A percentile compares a stretch with the other conserved stretches of the same genome.
Evolutionary conservation across 2,113 vertebrate species (phyloP).

Genomic region (Scomber japonicus): DNA sequence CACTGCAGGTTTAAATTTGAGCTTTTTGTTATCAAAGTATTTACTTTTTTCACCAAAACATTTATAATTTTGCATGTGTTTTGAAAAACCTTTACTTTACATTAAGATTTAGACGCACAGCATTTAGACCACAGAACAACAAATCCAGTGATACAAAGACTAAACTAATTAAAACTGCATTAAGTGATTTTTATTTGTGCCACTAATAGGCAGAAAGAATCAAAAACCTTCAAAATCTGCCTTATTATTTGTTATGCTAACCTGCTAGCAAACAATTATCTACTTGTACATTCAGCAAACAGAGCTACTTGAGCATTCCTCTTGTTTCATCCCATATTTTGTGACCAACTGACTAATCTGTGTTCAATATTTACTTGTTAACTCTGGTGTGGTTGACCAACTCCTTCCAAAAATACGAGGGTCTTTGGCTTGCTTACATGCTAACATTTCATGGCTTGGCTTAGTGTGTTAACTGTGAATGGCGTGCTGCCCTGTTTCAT

Average conservation of each 20-base stretch:
- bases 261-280: neutral
- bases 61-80: neutral
- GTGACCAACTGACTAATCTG: neutral
- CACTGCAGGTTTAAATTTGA: slow-evolving; percentile 3
- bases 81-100: neutral
- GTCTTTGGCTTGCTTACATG: neutral
- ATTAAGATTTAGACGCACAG: slow-evolving; percentile 11
- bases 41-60: slow-evolving; percentile 1
- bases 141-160: neutral
- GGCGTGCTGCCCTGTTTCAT: neutral
- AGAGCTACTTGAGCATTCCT: neutral
- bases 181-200: neutral
- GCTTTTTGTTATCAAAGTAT: neutral
- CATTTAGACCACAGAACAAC: neutral
- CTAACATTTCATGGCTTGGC: neutral
- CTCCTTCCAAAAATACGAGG: neutral
- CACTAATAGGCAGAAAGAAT: neutral
- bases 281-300: neutral
- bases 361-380: neutral
- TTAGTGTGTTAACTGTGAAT: slow-evolving; percentile 13
- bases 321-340: neutral
- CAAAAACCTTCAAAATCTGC: neutral
- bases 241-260: neutral
- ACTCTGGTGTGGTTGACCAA: neutral
- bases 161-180: neutral